These are phyloP conservation scores for Lepidostoma basale DNA, from an alignment of 1,140 invertebrate species.

Conservation along the genomic window DNA sequence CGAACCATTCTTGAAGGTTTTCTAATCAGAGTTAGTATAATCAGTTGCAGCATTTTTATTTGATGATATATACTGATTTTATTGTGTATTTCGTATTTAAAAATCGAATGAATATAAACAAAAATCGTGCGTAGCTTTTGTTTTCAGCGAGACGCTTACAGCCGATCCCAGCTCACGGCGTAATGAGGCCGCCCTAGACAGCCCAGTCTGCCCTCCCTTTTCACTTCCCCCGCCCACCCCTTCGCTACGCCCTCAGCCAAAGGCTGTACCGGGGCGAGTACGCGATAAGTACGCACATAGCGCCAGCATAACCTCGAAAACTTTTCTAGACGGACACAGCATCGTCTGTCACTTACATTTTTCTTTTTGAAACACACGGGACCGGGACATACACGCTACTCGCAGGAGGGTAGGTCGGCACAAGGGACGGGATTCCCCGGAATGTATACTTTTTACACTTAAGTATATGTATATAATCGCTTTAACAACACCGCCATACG, in stretches of 20 bases:
- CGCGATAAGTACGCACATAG: not conserved
- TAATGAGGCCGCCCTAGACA: not conserved
- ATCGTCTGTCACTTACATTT: slow-evolving; percentile 27
- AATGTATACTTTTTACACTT: not conserved
- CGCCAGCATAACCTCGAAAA: slow-evolving; percentile 31
- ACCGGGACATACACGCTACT: not conserved
- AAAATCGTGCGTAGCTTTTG: not conserved
- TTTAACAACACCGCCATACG: not conserved
- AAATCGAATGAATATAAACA: not conserved
- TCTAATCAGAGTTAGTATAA: too few relatives aligned
- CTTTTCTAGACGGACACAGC: slow-evolving; percentile 33
- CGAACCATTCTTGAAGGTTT: too few relatives aligned
- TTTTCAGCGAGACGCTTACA: not conserved
- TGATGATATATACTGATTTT: too few relatives aligned
- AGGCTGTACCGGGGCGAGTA: not conserved
- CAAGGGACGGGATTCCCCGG: not conserved
- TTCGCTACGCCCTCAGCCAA: too few relatives aligned
- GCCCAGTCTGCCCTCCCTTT: too few relatives aligned
- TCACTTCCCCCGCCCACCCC: too few relatives aligned
- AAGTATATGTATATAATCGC: not conserved
- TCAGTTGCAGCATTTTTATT: too few relatives aligned
- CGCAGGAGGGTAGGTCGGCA: not conserved
- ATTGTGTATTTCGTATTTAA: not conserved
- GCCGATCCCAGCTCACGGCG: not conserved
- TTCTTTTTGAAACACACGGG: not conserved